Evolutionary conservation across 1,140 invertebrate species (phyloP).

Genomic region (Drosophila sechellia): DNA sequence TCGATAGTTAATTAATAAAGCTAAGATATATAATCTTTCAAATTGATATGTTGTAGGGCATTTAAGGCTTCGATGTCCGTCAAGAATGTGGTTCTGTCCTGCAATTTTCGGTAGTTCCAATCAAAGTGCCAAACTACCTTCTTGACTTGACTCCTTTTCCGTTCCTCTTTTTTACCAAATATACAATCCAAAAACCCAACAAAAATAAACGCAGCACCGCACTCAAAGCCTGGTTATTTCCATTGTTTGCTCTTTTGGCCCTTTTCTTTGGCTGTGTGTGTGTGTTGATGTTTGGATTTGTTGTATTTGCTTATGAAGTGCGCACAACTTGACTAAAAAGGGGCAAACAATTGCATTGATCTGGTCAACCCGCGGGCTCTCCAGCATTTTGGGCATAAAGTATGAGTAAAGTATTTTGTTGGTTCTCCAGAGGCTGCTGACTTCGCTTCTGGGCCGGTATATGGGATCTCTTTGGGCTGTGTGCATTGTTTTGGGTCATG

Average conservation of each 20-base stretch:
- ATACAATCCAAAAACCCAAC: slow-evolving; percentile 2
- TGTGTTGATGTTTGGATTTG: slow-evolving; percentile 65
- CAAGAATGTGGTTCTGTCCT: slow-evolving; percentile 2
- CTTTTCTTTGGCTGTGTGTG: slow-evolving; percentile 41
- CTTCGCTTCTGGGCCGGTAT: slow-evolving; percentile 38
- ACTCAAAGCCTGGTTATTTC: slow-evolving; percentile 54
- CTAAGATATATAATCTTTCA: too few species aligned
- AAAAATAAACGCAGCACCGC: slow-evolving; percentile 35
- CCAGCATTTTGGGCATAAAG: slow-evolving; percentile 78
- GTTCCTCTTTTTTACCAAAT: slow-evolving; percentile 1
- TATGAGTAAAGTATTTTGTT: slow-evolving; percentile 79
- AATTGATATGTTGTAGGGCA: slow-evolving; percentile 5
- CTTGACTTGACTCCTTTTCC: slow-evolving; percentile 33
- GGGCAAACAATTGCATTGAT: slow-evolving; percentile 82
- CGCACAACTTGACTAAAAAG: slow-evolving; percentile 81
- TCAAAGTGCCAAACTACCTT: slow-evolving; percentile 73
- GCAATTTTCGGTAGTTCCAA: slow-evolving; percentile 65
- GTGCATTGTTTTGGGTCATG: slow-evolving; percentile 79
- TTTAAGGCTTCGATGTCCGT: neutral
- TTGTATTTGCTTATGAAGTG: slow-evolving; percentile 82
- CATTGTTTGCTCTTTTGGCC: slow-evolving; percentile 80
- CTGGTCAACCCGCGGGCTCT: slow-evolving; percentile 55
- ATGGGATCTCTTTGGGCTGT: slow-evolving; percentile 38
- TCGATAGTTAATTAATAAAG: neutral
- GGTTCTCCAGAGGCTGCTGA: slow-evolving; percentile 27